Evolutionary conservation across 2,888 invertebrate species (phyloP).

Genomic region (Oscheius sp.): DNA sequence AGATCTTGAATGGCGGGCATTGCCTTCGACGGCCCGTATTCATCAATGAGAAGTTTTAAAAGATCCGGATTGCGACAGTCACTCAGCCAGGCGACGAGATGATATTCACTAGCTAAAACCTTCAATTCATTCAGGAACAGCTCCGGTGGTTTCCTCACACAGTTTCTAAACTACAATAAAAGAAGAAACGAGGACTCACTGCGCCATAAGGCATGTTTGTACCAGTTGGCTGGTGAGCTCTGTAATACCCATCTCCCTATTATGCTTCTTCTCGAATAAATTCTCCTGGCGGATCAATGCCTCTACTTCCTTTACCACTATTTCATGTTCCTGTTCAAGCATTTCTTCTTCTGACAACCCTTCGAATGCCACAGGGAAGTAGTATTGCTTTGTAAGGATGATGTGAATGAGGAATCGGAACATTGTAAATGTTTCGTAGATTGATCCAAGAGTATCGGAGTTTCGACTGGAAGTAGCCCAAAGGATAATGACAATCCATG

Average conservation of each 20-base stretch:
- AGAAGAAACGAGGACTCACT: neutral
- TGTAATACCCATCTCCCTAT: constrained; percentile 2
- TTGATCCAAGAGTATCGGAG: neutral
- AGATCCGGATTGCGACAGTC: constrained; percentile 25
- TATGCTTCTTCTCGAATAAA: constrained; percentile 8
- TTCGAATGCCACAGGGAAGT: constrained; percentile 27
- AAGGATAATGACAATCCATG: constrained; percentile 26
- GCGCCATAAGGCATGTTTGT: constrained; percentile 9
- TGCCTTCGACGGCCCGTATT: constrained; percentile 24
- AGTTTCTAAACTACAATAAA: neutral
- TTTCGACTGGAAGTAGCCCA: constrained; percentile 13
- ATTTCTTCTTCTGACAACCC: constrained; percentile 15
- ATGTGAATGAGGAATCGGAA: constrained; percentile 26
- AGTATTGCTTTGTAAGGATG: constrained; percentile 28
- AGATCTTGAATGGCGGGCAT: constrained; percentile 34
- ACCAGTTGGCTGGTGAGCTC: constrained; percentile 21
- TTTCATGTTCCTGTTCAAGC: neutral
- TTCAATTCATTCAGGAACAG: constrained; percentile 3
- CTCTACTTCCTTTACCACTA: constrained; percentile 4
- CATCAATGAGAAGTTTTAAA: constrained; percentile 1
- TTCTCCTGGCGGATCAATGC: constrained; percentile 20
- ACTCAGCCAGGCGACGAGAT: constrained; percentile 10
- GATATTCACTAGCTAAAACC: constrained; percentile 9
- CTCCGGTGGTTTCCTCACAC: constrained; percentile 20
- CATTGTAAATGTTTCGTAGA: constrained; percentile 24